Conservation (phyloP, 2,888 invertebrate genomes). For the Allolobophora icterica region DNA sequence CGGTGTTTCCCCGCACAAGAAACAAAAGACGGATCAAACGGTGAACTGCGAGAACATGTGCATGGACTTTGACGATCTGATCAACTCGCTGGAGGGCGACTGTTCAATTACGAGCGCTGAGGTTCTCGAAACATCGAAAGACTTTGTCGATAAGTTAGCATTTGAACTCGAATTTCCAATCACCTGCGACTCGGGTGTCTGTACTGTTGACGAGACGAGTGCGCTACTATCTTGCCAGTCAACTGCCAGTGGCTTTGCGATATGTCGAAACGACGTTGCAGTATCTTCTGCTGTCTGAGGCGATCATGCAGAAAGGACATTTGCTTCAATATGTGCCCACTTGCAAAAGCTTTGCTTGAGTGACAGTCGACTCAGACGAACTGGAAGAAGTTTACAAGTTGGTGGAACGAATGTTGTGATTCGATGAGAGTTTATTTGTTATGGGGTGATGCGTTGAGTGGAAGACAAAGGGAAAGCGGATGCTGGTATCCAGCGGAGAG, state of each 20-base stretch:
- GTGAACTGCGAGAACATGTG: not conserved
- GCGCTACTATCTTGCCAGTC: not conserved
- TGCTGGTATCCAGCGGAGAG: too few species aligned
- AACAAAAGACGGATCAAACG: not conserved
- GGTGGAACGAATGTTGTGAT: not conserved
- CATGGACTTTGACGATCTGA: constrained; percentile 4
- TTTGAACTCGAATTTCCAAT: not conserved
- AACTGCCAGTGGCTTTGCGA: not conserved
- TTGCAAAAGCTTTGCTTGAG: not conserved
- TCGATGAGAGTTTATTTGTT: too few species aligned
- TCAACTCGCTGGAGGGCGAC: not conserved
- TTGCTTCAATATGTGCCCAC: not conserved
- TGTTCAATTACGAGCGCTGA: not conserved
- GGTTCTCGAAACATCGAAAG: not conserved
- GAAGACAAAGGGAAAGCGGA: not conserved
- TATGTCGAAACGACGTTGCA: not conserved
- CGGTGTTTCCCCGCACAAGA: not conserved
- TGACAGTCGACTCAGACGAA: not conserved
- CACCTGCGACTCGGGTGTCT: not conserved
- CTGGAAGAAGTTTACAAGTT: not conserved
- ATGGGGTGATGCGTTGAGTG: not conserved
- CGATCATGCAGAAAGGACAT: not conserved
- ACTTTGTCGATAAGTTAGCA: not conserved
- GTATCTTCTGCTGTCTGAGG: not conserved
- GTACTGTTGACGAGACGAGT: not conserved